These are phyloP conservation scores for Sporophila hypoxantha DNA, from an alignment of 2,113 vertebrate species.

Conservation along the genomic window DNA sequence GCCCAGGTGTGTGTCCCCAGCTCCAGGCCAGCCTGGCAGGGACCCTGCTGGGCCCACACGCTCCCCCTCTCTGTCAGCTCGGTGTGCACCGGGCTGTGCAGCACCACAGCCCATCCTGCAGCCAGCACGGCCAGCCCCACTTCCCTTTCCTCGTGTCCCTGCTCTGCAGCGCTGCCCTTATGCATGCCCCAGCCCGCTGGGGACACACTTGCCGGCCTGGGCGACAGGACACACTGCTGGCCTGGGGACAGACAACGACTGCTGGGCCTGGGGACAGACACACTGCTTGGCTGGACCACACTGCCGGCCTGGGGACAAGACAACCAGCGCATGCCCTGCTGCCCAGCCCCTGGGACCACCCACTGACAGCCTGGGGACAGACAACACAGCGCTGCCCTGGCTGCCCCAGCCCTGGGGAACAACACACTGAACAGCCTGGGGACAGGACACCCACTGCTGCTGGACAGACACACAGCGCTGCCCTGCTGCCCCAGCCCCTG, in stretches of 20 bases:
- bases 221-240: too few species aligned
- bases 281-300: too few species aligned
- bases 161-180: background rate
- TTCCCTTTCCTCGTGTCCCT: background rate
- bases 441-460: background rate
- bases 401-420: background rate
- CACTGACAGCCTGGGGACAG: background rate
- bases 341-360: too few species aligned
- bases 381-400: background rate
- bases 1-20: too few species aligned
- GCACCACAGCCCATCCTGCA: background rate
- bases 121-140: background rate
- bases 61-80: background rate
- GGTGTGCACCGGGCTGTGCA: background rate
- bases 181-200: accelerated
- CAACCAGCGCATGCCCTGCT: too few species aligned
- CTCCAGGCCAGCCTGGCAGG: background rate
- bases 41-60: background rate
- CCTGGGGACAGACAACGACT: background rate
- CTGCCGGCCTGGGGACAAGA: too few species aligned
- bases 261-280: too few species aligned
- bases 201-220: too few species aligned
- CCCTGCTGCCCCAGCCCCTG: background rate
- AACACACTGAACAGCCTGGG: background rate
- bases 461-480: background rate